Evolutionary conservation across 2,888 invertebrate genomes (phyloP), one percentile per base, ranked within the genome.

Genomic region (Schizotus pectinicornis): DNA sequence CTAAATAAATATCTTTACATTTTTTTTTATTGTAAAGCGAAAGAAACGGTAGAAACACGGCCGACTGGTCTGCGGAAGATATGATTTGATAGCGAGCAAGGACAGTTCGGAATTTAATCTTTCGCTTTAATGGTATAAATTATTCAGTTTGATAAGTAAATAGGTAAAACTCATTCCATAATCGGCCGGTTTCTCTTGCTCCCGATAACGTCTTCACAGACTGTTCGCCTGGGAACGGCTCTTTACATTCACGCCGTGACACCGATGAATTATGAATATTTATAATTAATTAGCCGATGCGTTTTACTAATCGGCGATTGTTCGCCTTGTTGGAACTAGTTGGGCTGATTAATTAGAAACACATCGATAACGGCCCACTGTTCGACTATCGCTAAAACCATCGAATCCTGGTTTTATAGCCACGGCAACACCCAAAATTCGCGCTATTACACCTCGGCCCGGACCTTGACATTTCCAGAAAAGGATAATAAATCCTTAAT

Each of bases 91-190:
- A 77, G 73, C 66, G 63, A 50, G 68, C 73, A 71, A 75, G 72
- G 77, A 76, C 77, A 72, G 75, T 73, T 71, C 61, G 74, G 77
- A 72, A 77, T 78, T 74, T 78, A 77, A 78, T 79, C 78, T 76
- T 70, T 70, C 63, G 68, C 71, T 69, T 74, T 77, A 77, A 77
- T 77, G 76, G 77, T 76, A 77, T 77, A 77, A 77, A 77, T 77
- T 77, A 77, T 76, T 74, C 74, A 71, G 67, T 67, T 69, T 71
- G 77, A 77, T 77, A 77, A 76, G 72, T 70, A 73, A 76, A 75
- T 76, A 75, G 74, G 75, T 76, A 76, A 76, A 76, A 76, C 70
- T 76, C 77, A 77, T 77, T 77, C 73, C 72, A 71, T 74, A 76
- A 76, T 77, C 76, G 71, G 66, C 47, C 47, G 63, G 63, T 63